These are phyloP conservation scores for Celastrina argiolus DNA, from an alignment of 2,888 invertebrate species.

Conservation along the genomic window DNA sequence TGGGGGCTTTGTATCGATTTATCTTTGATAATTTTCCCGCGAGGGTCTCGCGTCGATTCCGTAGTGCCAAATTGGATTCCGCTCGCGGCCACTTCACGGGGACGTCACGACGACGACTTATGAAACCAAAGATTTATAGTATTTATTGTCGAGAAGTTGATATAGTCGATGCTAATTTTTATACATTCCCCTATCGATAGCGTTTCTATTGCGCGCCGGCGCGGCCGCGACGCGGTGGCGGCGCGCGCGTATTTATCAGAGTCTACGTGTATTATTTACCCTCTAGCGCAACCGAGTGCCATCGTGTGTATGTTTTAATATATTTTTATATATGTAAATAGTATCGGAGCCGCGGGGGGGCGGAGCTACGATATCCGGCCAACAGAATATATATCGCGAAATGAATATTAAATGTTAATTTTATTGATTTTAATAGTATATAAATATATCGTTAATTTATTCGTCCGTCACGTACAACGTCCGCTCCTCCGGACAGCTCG, in stretches of 20 bases:
- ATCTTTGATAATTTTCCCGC: not conserved
- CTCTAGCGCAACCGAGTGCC: conserved; percentile 72
- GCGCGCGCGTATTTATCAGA: conserved; percentile 37
- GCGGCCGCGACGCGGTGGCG: not conserved
- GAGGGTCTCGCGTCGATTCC: not conserved
- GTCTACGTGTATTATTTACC: conserved; percentile 45
- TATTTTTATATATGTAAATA: conserved; percentile 73
- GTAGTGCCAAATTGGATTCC: conserved; percentile 17
- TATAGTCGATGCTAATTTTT: conserved; percentile 67
- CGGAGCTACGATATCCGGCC: conserved; percentile 63
- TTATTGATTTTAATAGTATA: conserved; percentile 32
- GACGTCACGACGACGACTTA: conserved; percentile 53
- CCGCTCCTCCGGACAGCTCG: conserved; percentile 19
- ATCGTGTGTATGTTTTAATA: conserved; percentile 68
- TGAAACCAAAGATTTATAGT: conserved; percentile 75
- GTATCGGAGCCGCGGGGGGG: conserved; percentile 57
- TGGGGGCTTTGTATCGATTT: not conserved
- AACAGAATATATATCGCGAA: conserved; percentile 40
- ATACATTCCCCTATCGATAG: conserved; percentile 59
- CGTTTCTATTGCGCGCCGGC: conserved; percentile 31
- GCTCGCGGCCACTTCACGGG: conserved; percentile 34
- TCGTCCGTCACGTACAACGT: conserved; percentile 47
- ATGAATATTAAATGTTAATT: conserved; percentile 36
- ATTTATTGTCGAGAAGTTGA: conserved; percentile 70
- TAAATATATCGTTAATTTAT: conserved; percentile 44